Evolutionary conservation across 2,113 vertebrate species (phyloP).

Genomic region (Drymodes brunneopygia): DNA sequence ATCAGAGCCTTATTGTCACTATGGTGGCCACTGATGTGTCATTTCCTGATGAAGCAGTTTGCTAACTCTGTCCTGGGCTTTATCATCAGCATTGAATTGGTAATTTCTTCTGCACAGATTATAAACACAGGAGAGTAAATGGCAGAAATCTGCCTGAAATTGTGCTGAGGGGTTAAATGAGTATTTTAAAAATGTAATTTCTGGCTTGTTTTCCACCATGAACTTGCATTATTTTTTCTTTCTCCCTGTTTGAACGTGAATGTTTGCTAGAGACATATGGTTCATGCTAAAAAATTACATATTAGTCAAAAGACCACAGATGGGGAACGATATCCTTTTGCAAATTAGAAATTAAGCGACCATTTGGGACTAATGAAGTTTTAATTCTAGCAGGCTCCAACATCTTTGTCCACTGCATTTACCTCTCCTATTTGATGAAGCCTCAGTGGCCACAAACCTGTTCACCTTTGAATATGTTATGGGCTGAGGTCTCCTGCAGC

Average conservation of each 20-base stretch:
- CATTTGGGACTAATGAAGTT: slow-evolving; percentile 7
- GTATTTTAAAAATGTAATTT: not conserved
- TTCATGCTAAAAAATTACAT: not conserved
- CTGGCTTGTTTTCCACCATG: not conserved
- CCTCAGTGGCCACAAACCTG: not conserved
- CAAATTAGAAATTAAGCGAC: not conserved
- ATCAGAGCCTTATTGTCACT: not conserved
- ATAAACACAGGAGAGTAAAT: not conserved
- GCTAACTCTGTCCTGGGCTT: not conserved
- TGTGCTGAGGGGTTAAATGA: not conserved
- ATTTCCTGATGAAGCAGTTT: not conserved
- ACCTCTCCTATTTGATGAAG: not conserved
- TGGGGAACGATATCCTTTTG: not conserved
- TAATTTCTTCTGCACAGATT: not conserved
- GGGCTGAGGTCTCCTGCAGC: not conserved
- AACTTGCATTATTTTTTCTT: not conserved
- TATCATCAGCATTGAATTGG: not conserved
- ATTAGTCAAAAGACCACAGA: not conserved
- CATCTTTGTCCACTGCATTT: not conserved
- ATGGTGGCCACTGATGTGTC: not conserved
- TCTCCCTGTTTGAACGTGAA: not conserved
- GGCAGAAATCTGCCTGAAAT: not conserved
- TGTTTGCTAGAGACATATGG: not conserved
- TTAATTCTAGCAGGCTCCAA: not conserved
- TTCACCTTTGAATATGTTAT: not conserved